Evolutionary conservation across 2,888 invertebrate species (phyloP), one percentile per base, ranked within the genome.

Genomic region (Coenonympha arcania): DNA sequence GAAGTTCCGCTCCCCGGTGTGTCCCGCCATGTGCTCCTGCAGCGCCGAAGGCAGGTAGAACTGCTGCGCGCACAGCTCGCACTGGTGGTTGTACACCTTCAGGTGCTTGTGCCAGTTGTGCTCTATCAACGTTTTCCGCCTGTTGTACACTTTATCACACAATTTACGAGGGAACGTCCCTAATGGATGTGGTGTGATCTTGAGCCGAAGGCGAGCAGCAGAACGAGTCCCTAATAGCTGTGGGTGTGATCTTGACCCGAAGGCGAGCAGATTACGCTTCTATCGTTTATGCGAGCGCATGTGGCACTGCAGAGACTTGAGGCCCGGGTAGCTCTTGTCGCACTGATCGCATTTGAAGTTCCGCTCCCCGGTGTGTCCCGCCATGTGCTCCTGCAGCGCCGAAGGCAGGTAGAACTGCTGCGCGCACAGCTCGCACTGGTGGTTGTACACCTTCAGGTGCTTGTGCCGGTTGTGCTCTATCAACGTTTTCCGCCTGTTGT

Each of bases 61-160:
- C 34, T 8, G 16, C 18, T 34, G 34, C 1, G 16, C 34, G 6
- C 34, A 34, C 8, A 18, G 19, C 34, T 34, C 34, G 34, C 34
- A 34, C 34, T 34, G 34, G 8, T 34, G 34, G 18, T 34, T 34
- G 18, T 18, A 19, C 1, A 34, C 34, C 16, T 42, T 42, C 19
- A 28, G 28, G 30, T 42, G 41, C n/a, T 24, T 42, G 11, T 30
- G 13, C 11, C 41, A 18, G 6, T 42, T 28, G 9, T 42, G 41
- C 18, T 42, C 41, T 2, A 28, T 42, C 11, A 42, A n/a, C n/a
- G n/a, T n/a, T n/a, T n/a, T n/a, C 5, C 0, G 41, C 30, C 71
- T 63, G 6, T 86, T 79, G 41, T 66, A 77, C 8, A 84, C 69
- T 44, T 69, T 69, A 0, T 79, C 78, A 26, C 85, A 85, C 62